A percentile compares a stretch with the other conserved stretches of the same genome.
Evolutionary conservation across 2,113 vertebrate genomes (phyloP).

Genomic region (Ciconia stormi): DNA sequence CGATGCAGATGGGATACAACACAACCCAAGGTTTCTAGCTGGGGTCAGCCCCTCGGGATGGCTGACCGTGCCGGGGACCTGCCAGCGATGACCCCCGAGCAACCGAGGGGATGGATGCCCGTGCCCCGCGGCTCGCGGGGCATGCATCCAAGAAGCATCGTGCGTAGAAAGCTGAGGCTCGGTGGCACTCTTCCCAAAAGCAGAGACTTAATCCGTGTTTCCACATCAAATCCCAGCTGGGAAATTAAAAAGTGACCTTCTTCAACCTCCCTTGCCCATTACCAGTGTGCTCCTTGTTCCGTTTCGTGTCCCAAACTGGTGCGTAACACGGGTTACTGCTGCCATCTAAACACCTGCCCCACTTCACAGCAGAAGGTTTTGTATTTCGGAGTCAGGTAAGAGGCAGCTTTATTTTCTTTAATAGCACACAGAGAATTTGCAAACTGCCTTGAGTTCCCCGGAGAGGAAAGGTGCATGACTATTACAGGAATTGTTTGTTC

Average conservation of each 20-base stretch:
- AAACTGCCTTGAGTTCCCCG: background rate
- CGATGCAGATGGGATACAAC: background rate
- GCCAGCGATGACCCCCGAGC: fast-evolving
- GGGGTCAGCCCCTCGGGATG: fast-evolving
- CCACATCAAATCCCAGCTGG: background rate
- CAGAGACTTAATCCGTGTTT: background rate
- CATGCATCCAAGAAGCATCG: fast-evolving
- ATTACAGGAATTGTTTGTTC: background rate
- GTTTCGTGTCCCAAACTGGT: fast-evolving
- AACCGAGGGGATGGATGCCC: background rate
- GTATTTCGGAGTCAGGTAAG: background rate
- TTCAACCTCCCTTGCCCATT: background rate
- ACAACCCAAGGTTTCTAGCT: background rate
- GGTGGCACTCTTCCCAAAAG: background rate
- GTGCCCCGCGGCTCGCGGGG: background rate
- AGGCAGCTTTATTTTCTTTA: background rate
- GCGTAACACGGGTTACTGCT: fast-evolving
- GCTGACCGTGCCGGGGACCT: background rate
- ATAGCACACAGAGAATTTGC: background rate
- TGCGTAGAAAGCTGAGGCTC: background rate
- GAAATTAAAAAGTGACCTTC: background rate
- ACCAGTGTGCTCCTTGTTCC: fast-evolving
- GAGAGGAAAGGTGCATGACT: background rate
- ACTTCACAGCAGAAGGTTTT: background rate
- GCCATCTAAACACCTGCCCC: background rate